Evolutionary conservation across 1,140 invertebrate genomes (phyloP).

Genomic region (Lithobius niger): DNA sequence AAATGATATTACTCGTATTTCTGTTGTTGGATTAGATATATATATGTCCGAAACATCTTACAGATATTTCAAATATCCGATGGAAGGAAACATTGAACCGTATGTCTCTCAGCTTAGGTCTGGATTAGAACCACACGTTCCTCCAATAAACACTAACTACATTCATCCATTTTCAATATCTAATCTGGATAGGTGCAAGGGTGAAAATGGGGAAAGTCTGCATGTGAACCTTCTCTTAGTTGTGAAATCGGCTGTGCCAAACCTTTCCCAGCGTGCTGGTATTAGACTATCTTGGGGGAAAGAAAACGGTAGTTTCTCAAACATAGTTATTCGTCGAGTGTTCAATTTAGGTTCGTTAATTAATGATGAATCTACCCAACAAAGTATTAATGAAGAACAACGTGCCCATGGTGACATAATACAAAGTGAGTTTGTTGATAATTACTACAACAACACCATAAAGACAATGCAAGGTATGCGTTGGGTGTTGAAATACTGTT

Average conservation of each 20-base stretch:
- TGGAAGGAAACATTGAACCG: constrained; percentile 31
- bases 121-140: constrained; percentile 35
- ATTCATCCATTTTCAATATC: constrained; percentile 21
- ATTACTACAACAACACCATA: constrained; percentile 86
- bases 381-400: constrained; percentile 45
- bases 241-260: constrained; percentile 63
- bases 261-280: constrained; percentile 51
- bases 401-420: constrained; percentile 59
- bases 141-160: constrained; percentile 26
- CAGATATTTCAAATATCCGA: no score
- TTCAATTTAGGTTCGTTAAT: constrained; percentile 56
- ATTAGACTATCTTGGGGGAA: constrained; percentile 76
- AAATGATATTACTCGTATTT: no score
- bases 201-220: constrained; percentile 11
- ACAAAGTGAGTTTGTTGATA: constrained; percentile 63
- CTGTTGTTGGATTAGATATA: no score
- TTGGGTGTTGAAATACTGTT: constrained; percentile 64
- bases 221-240: constrained; percentile 34
- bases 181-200: constrained; percentile 23
- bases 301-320: constrained; percentile 55
- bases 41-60: no score
- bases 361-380: constrained; percentile 14
- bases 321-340: constrained; percentile 57
- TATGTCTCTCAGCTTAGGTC: constrained; percentile 37
- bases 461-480: constrained; percentile 80